A percentile compares a stretch with the other conserved stretches of the same genome.
Conservation (phyloP, 2,888 invertebrate species). For the Drosophila glabriapex region DNA sequence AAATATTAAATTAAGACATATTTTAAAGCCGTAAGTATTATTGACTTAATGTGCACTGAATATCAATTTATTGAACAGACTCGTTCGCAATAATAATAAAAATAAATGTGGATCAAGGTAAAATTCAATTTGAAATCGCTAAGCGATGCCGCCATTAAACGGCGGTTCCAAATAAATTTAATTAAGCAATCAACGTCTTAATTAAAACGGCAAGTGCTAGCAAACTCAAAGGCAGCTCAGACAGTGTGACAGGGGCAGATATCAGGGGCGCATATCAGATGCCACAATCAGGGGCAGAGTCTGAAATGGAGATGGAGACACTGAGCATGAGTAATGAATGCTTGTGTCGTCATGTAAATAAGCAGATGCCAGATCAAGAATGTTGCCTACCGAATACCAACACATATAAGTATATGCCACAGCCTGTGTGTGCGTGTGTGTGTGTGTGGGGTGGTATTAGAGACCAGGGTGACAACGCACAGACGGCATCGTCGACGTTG, state of each 20-base stretch:
- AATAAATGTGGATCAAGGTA: slow-evolving; percentile 1
- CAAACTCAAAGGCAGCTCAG: slow-evolving; percentile 12
- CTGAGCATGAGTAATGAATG: slow-evolving; percentile 61
- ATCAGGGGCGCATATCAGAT: slow-evolving; percentile 25
- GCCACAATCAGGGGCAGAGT: slow-evolving; percentile 19
- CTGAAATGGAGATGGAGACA: neutral
- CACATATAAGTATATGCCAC: slow-evolving; percentile 8
- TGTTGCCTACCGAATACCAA: slow-evolving; percentile 21
- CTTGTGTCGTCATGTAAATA: slow-evolving; percentile 68
- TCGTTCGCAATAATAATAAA: neutral
- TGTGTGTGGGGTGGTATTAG: slow-evolving; percentile 15
- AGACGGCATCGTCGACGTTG: slow-evolving; percentile 30
- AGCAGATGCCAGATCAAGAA: slow-evolving; percentile 41
- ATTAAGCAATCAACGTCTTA: slow-evolving; percentile 73
- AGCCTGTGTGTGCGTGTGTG: slow-evolving; percentile 3
- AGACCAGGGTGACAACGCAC: slow-evolving; percentile 47
- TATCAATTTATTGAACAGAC: neutral
- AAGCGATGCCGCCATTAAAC: slow-evolving; percentile 42
- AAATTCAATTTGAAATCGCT: slow-evolving; percentile 29
- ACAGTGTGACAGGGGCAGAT: neutral
- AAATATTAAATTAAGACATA: neutral
- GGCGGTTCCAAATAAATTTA: slow-evolving; percentile 54
- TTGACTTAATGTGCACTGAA: neutral
- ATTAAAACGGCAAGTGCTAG: slow-evolving; percentile 61
- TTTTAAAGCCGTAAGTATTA: neutral